Evolutionary conservation across 2,113 vertebrate genomes (phyloP).

Genomic region (Myrmecophaga tridactyla): DNA sequence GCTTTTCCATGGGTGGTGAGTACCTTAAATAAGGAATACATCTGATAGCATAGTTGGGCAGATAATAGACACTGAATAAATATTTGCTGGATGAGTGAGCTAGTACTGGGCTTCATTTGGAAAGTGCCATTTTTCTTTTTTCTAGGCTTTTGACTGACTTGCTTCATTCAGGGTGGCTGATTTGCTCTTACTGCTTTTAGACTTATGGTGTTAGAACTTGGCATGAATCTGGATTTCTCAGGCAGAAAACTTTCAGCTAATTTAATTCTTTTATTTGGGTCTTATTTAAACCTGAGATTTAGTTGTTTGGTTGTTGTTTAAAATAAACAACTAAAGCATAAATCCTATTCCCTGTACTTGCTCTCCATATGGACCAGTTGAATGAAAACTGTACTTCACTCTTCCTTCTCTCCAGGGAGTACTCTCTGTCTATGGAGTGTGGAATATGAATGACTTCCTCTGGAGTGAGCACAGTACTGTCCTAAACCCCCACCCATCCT

Average conservation of each 20-base stretch:
- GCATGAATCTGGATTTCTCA: background rate
- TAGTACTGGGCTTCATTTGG: background rate
- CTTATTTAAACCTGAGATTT: conserved; percentile 44
- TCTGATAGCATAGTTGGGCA: background rate
- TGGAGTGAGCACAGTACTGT: background rate
- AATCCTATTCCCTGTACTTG: background rate
- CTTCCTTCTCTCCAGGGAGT: background rate
- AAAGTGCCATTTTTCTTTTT: background rate
- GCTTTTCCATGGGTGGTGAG: background rate
- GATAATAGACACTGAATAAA: background rate
- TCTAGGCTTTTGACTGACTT: background rate
- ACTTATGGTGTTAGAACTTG: conserved; percentile 26
- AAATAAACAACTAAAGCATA: background rate
- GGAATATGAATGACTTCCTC: background rate
- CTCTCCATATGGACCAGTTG: background rate
- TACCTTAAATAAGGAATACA: background rate
- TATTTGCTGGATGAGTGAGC: background rate
- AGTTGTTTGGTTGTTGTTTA: conserved; percentile 40
- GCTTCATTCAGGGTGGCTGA: background rate
- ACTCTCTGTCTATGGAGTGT: background rate
- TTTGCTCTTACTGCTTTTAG: background rate
- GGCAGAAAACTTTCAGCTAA: background rate
- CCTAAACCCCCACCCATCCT: no score
- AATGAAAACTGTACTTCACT: background rate
- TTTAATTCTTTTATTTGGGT: conserved; percentile 36